Evolutionary conservation across 1,140 invertebrate species (phyloP).

Genomic region (Drosophila lacteicornis): DNA sequence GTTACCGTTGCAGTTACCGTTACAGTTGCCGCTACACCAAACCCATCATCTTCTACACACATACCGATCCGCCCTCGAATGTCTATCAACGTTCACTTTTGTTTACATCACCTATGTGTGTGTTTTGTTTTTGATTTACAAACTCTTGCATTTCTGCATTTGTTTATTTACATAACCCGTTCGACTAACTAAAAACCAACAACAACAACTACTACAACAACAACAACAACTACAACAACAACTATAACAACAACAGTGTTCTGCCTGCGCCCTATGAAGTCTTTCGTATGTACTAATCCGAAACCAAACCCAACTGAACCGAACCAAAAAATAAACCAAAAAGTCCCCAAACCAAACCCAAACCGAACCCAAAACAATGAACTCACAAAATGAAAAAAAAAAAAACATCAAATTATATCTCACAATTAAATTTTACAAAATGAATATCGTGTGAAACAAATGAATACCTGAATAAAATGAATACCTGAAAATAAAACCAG

Average conservation of each 20-base stretch:
- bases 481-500: conserved; percentile 39
- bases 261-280: conserved; percentile 84
- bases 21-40: conserved; percentile 76
- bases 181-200: conserved; percentile 63
- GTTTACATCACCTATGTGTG: conserved; percentile 80
- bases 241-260: conserved; percentile 69
- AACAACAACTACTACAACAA: conserved; percentile 39
- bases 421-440: conserved; percentile 66
- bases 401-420: conserved; percentile 52
- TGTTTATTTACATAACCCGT: conserved; percentile 82
- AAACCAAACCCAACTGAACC: conserved; percentile 28
- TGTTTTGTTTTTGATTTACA: conserved; percentile 83
- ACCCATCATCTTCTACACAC: conserved; percentile 75
- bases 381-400: conserved; percentile 33
- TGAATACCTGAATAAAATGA: conserved; percentile 60
- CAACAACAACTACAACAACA: conserved; percentile 19
- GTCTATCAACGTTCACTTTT: conserved; percentile 77
- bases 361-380: conserved; percentile 28
- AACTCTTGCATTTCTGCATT: conserved; percentile 83
- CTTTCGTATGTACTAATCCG: conserved; percentile 84
- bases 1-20: conserved; percentile 61
- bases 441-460: conserved; percentile 62
- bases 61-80: conserved; percentile 78
- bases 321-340: conserved; percentile 26
- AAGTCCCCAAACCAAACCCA: conserved; percentile 16